Evolutionary conservation across 2,888 invertebrate species (phyloP).

Genomic region (Brassicogethes aeneus): DNA sequence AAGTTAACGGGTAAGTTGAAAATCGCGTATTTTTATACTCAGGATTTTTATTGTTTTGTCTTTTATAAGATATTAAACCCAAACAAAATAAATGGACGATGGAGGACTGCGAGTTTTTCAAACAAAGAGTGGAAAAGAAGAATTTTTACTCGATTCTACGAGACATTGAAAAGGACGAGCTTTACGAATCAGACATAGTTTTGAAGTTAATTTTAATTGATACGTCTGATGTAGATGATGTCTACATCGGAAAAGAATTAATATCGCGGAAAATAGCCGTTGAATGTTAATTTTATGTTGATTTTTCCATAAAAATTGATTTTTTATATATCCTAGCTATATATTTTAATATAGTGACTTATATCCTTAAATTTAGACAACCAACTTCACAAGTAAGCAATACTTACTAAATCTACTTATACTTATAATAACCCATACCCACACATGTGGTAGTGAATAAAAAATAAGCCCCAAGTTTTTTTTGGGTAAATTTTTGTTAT

Average conservation of each 20-base stretch:
- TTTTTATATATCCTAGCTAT: too few relatives aligned
- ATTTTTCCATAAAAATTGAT: too few relatives aligned
- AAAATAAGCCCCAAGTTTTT: too few relatives aligned
- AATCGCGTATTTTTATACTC: constrained; percentile 4
- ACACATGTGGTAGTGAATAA: too few relatives aligned
- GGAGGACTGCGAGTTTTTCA: constrained; percentile 65
- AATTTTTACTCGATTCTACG: constrained; percentile 61
- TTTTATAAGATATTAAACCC: constrained; percentile 43
- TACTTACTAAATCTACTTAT: too few relatives aligned
- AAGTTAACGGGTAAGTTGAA: constrained; percentile 47
- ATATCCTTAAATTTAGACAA: too few relatives aligned
- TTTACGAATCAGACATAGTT: constrained; percentile 52
- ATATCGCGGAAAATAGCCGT: constrained; percentile 48
- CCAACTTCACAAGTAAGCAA: too few relatives aligned
- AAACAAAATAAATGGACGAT: constrained; percentile 55
- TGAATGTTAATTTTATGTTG: too few relatives aligned
- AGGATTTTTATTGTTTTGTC: neutral
- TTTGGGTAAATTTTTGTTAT: too few relatives aligned
- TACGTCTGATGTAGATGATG: constrained; percentile 56
- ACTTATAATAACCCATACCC: too few relatives aligned
- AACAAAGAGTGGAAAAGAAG: constrained; percentile 59
- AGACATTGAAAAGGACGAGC: constrained; percentile 51
- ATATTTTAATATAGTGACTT: too few relatives aligned
- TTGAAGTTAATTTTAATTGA: constrained; percentile 63
- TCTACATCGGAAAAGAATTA: constrained; percentile 57